phyloP scores from a whole-genome alignment of 2,113 vertebrate species.

The Bos indicus region DNA sequence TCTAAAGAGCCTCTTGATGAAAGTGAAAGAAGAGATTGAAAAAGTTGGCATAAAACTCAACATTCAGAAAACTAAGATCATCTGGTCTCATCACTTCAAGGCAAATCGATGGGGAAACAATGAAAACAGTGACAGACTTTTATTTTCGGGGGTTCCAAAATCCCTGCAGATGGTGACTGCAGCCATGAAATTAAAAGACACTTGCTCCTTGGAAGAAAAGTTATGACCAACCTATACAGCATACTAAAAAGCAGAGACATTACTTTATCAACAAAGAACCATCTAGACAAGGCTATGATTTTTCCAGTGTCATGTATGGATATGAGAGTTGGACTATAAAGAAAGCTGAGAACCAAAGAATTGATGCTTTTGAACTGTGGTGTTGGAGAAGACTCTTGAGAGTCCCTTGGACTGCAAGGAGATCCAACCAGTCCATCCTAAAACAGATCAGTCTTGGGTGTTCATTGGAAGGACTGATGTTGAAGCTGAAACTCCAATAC shows the following conservation, averaged over 20 bases:
- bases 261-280: not conserved
- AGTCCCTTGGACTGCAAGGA: not conserved
- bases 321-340: not conserved
- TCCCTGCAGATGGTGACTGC: not conserved
- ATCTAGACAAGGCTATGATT: not conserved
- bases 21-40: not conserved
- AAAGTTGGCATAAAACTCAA: not conserved
- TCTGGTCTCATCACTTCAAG: not conserved
- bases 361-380: not conserved
- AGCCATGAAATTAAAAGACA: not conserved
- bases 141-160: not conserved
- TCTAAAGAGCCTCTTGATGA: not conserved
- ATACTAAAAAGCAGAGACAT: not conserved
- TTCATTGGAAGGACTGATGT: not conserved
- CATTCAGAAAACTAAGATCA: not conserved
- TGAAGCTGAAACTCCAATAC: not conserved
- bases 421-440: not conserved
- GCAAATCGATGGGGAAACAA: not conserved
- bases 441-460: not conserved
- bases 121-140: not conserved
- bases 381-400: not conserved
- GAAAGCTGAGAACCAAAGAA: not conserved
- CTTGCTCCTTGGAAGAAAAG: not conserved
- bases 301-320: not conserved
- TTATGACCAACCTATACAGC: not conserved